Percentiles rank a stretch among this genome's conserved stretches.
phyloP scores from a whole-genome alignment of 2,888 invertebrate species.

The Leucoma salicis region DNA sequence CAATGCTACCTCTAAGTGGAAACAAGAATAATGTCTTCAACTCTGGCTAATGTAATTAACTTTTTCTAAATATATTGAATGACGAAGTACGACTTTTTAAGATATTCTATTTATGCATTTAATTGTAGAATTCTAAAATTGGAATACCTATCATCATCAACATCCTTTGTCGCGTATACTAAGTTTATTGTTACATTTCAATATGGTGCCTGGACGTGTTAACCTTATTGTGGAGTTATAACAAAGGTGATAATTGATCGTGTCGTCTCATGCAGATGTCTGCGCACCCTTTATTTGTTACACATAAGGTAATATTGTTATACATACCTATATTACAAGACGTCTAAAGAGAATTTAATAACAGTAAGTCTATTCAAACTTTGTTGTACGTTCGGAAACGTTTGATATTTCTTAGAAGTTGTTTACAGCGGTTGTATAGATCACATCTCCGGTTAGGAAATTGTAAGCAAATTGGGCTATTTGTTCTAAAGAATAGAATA shows the following conservation, averaged over 20 bases:
- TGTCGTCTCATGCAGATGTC: constrained; percentile 66
- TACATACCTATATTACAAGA: constrained; percentile 55
- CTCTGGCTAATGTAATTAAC: too few species aligned
- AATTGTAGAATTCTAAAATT: too few species aligned
- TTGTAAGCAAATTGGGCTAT: not conserved
- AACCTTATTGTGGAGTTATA: constrained; percentile 56
- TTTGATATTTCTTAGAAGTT: constrained; percentile 13
- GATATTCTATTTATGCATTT: too few species aligned
- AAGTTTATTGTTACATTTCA: constrained; percentile 43
- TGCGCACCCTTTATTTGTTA: constrained; percentile 53
- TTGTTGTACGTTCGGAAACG: constrained; percentile 21
- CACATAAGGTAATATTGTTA: constrained; percentile 45
- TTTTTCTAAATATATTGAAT: too few species aligned
- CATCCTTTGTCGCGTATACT: constrained; percentile 17
- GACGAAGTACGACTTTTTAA: too few species aligned
- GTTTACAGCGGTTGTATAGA: constrained; percentile 6
- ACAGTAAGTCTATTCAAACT: constrained; percentile 59
- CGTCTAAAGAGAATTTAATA: constrained; percentile 30
- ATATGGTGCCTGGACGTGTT: constrained; percentile 61
- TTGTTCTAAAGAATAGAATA: not conserved
- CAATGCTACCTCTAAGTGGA: too few species aligned
- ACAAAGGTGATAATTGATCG: constrained; percentile 78
- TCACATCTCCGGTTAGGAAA: not conserved
- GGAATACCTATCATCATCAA: too few species aligned
- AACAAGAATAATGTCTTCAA: too few species aligned